These are phyloP conservation scores for Furcifer pardalis DNA, from an alignment of 2,797 vertebrate genomes.

Conservation along the genomic window DNA sequence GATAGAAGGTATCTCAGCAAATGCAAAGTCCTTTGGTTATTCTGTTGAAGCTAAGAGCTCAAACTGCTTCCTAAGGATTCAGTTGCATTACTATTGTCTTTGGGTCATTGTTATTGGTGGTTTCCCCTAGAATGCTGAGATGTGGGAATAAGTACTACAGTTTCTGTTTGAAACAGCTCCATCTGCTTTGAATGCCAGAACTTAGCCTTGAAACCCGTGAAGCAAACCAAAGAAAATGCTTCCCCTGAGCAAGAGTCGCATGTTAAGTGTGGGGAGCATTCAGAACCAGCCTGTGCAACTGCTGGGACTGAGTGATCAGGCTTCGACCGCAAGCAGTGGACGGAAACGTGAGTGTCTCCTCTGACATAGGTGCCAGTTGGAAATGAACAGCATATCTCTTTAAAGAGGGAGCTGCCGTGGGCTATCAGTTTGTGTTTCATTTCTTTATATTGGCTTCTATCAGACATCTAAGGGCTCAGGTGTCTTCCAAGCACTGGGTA, in stretches of 20 bases:
- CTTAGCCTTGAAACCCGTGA: background rate
- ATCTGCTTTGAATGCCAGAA: background rate
- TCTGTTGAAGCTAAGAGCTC: background rate
- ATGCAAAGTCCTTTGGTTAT: background rate
- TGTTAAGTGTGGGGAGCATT: too few relatives aligned
- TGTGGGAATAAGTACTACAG: background rate
- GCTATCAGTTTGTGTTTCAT: constrained; percentile 51
- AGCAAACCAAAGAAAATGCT: background rate
- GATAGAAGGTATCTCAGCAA: background rate
- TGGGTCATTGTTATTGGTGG: too few relatives aligned
- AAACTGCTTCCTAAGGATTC: background rate
- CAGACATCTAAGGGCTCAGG: constrained; percentile 35
- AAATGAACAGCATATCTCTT: constrained; percentile 40
- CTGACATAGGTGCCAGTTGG: too few relatives aligned
- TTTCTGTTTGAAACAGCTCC: background rate
- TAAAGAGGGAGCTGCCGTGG: background rate
- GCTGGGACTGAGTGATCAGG: background rate
- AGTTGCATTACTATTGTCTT: background rate
- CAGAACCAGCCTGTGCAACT: background rate
- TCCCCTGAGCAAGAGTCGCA: too few relatives aligned
- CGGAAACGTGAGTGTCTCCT: background rate
- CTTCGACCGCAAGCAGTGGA: background rate
- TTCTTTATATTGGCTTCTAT: constrained; percentile 19
- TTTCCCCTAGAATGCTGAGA: background rate
- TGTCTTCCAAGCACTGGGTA: constrained; percentile 41